Percentiles rank a stretch among this genome's conserved stretches.
Conservation (phyloP, 2,888 invertebrate genomes). For the Ceratothoa steindachneri region DNA sequence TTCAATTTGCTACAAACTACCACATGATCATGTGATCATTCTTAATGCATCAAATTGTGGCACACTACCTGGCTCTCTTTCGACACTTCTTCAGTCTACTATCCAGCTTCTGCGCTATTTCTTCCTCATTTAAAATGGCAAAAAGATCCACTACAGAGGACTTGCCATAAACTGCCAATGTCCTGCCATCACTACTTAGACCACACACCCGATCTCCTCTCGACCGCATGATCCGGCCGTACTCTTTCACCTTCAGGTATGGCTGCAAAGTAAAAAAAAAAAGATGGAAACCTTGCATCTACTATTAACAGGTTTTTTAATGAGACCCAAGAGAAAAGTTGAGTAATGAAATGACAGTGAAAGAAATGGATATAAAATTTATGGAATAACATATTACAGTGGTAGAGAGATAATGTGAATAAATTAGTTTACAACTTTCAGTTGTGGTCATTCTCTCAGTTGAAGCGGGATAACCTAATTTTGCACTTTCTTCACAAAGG, state of each 20-base stretch:
- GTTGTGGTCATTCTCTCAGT: too few relatives aligned
- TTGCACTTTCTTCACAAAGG: too few relatives aligned
- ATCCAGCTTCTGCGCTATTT: conserved; percentile 64
- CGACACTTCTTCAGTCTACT: conserved; percentile 78
- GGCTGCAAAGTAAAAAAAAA: conserved; percentile 55
- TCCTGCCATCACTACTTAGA: conserved; percentile 64
- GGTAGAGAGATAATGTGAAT: too few relatives aligned
- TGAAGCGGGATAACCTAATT: too few relatives aligned
- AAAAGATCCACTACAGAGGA: conserved; percentile 79
- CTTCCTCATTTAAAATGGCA: conserved; percentile 70
- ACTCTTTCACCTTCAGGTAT: conserved; percentile 69
- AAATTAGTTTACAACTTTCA: too few relatives aligned
- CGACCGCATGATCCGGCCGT: conserved; percentile 73
- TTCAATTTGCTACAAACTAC: too few relatives aligned
- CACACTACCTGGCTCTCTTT: conserved; percentile 65
- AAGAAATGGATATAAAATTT: background rate
- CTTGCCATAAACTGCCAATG: conserved; percentile 77
- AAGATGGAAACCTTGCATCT: background rate
- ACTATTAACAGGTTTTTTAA: background rate
- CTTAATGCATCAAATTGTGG: background rate
- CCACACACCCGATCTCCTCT: conserved; percentile 75
- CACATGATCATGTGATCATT: too few relatives aligned
- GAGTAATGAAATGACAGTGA: background rate
- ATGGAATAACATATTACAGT: too few relatives aligned
- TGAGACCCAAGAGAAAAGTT: too few relatives aligned